Base-by-base conservation (phyloP, 2,888 invertebrate genomes). In the Zelleria hepariella region DNA sequence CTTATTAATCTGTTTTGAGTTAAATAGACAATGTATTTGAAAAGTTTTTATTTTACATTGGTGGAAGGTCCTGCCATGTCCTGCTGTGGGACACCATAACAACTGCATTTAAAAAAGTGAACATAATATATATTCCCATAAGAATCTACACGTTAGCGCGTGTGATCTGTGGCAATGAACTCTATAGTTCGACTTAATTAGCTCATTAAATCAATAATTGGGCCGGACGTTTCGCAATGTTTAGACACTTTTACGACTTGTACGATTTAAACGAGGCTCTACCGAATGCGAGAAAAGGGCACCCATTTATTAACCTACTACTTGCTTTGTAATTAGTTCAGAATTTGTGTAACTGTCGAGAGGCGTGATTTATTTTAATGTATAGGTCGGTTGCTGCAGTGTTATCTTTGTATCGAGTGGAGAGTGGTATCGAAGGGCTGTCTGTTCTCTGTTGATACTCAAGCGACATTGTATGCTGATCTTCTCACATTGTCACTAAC, bases 151-250 rank as follows among this genome's bases (percentile, higher is more conserved):
- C n/a, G n/a, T n/a, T n/a, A n/a, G 56, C 23, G 57, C 54, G 66
- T 57, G 63, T 53, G 56, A 3, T n/a, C 24, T 63, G 8, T 69
- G 68, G 60, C 65, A 69, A 68, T 69, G 67, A 69, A 70, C 67
- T 72, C 66, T 67, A 62, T 20, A 51, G 15, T 42, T 42, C 10
- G 32, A 49, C 20, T 56, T 18, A 23, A 42, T 47, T 7, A 52
- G 53, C 57, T 47, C 26, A 62, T 66, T 70, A 64, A 63, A 64
- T 66, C 65, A 66, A 61, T 57, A 66, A 67, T 65, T 48, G 58
- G 59, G 62, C 61, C 62, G 63, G 61, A 63, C 58, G 59, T 64
- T 64, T 62, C 42, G 63, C 61, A 64, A 64, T 51, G 25, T 20
- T 32, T 27, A 49, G 32, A 51, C 7, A 23, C 18, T 20, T 42